A percentile compares a stretch with the other conserved stretches of the same genome.
phyloP scores from a whole-genome alignment of 2,113 vertebrate species.

The Nothoprocta perdicaria region DNA sequence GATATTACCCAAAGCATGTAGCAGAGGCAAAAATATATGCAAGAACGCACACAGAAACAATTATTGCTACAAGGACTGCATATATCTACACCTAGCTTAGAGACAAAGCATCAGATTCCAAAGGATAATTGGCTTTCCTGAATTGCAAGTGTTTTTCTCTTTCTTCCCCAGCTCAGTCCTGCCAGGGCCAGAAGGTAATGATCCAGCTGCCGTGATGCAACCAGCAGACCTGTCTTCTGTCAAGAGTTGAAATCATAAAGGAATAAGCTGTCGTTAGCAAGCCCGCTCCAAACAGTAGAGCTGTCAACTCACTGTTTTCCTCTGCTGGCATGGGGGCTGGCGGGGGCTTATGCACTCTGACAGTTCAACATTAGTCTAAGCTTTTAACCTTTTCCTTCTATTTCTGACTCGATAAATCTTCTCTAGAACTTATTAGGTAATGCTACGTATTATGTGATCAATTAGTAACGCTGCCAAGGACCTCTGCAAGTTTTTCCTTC shows the following conservation, averaged over 20 bases:
- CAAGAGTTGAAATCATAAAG: conserved; percentile 95
- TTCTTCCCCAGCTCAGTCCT: conserved; percentile 80
- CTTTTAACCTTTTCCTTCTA: conserved; percentile 76
- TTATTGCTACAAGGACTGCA: conserved; percentile 42
- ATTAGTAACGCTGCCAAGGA: conserved; percentile 2
- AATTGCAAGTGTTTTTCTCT: conserved; percentile 52
- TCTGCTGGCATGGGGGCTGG: conserved; percentile 73
- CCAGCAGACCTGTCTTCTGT: conserved; percentile 95
- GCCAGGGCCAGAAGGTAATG: conserved; percentile 97
- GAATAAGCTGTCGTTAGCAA: conserved; percentile 96
- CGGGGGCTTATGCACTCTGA: conserved; percentile 80
- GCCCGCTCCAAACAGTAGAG: conserved; percentile 88
- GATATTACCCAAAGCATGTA: conserved; percentile 15
- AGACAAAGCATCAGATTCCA: conserved; percentile 67
- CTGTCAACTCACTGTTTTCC: conserved; percentile 89
- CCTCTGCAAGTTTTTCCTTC: not conserved
- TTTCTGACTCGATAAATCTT: conserved; percentile 55
- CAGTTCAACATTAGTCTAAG: conserved; percentile 70
- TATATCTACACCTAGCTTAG: conserved; percentile 6
- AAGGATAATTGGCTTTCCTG: conserved; percentile 77
- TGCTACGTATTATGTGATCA: not conserved
- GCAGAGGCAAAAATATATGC: not conserved
- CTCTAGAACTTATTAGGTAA: not conserved
- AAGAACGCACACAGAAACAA: conserved; percentile 9
- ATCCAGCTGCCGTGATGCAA: conserved; percentile 95